Conservation (phyloP, 2,888 invertebrate species). For the Itoplectis maculator region DNA sequence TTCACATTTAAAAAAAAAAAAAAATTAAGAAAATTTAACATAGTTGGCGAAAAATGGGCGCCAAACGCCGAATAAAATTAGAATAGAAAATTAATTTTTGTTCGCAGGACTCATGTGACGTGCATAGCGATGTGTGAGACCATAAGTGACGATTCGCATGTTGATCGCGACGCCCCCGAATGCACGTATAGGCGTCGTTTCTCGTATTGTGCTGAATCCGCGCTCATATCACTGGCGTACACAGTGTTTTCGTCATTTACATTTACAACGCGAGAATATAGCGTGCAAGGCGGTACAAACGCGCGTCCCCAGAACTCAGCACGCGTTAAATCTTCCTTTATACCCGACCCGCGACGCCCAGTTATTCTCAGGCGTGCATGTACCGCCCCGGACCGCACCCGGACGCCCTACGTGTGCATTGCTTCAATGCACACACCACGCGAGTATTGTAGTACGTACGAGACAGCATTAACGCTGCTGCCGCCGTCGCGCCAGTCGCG, state of each 20-base stretch:
- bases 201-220: background rate
- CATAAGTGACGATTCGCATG: conserved; percentile 1
- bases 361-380: conserved; percentile 28
- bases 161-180: conserved; percentile 5
- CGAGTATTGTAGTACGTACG: conserved; percentile 28
- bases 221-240: conserved; percentile 3
- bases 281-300: background rate
- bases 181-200: background rate
- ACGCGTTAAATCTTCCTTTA: conserved; percentile 50
- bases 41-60: no score
- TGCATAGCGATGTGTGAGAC: background rate
- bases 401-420: conserved; percentile 16
- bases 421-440: background rate
- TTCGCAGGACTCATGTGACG: background rate
- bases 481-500: background rate
- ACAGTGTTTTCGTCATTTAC: conserved; percentile 58
- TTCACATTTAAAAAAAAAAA: no score
- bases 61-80: no score
- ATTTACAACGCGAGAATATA: conserved; percentile 18
- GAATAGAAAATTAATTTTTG: no score
- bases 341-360: conserved; percentile 7
- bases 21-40: no score
- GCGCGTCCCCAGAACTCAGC: background rate
- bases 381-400: no score
- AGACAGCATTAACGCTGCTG: conserved; percentile 38